phyloP scores from a whole-genome alignment of 2,888 invertebrate genomes.

The Sesia apiformis region DNA sequence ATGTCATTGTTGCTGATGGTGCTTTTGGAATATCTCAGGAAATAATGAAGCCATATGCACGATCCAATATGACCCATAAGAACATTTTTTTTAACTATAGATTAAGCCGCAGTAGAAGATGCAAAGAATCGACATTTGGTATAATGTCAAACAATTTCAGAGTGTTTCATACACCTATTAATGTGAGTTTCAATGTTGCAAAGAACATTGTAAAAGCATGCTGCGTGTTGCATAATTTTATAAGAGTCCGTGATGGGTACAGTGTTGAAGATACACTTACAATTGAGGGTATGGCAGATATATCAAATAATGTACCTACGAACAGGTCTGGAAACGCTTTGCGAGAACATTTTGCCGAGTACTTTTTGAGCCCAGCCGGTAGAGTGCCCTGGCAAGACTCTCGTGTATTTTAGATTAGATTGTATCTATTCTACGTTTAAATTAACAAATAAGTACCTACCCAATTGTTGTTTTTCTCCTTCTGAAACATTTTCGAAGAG shows the following conservation, averaged over 20 bases:
- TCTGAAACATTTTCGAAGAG: too few species aligned
- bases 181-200: constrained; percentile 13
- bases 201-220: constrained; percentile 19
- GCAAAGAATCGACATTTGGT: constrained; percentile 16
- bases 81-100: constrained; percentile 13
- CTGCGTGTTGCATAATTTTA: constrained; percentile 15
- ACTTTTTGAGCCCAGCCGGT: too few species aligned
- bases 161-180: constrained; percentile 20
- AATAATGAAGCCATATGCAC: constrained; percentile 16
- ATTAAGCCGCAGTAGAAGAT: constrained; percentile 12
- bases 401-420: too few species aligned
- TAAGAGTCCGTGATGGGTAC: constrained; percentile 16
- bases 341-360: too few species aligned
- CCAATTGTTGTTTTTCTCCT: too few species aligned
- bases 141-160: constrained; percentile 24
- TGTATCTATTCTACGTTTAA: too few species aligned
- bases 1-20: constrained; percentile 19
- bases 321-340: too few species aligned
- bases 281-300: not conserved
- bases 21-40: constrained; percentile 26
- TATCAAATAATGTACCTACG: too few species aligned
- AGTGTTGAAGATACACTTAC: constrained; percentile 8
- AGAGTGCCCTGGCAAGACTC: too few species aligned
- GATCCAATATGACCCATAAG: constrained; percentile 13
- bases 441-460: too few species aligned